Evolutionary conservation across 2,113 vertebrate species (phyloP).

Genomic region (Entomyzon cyanotis): DNA sequence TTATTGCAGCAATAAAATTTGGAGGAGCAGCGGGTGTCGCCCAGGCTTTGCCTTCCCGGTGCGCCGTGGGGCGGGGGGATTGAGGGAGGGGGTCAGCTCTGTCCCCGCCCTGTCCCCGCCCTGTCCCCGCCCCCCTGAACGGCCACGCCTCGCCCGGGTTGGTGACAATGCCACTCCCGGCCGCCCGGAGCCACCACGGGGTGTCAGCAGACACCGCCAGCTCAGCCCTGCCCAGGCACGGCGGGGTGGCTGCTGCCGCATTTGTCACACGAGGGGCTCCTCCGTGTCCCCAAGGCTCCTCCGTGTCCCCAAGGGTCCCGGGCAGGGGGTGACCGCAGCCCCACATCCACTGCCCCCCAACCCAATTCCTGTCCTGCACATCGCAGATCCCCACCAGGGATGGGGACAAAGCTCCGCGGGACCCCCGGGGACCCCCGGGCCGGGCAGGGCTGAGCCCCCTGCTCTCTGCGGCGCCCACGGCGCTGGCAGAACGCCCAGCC

Average conservation of each 20-base stretch:
- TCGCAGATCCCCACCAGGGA: rapidly evolving
- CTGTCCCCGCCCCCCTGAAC: neutral
- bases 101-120: neutral
- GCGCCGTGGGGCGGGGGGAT: no score
- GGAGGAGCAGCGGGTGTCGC: neutral
- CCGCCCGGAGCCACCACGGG: neutral
- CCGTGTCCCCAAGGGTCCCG: no score
- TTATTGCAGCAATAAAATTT: slow-evolving; percentile 53
- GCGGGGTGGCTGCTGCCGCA: no score
- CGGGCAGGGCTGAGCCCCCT: neutral
- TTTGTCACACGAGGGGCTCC: no score
- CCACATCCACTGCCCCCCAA: rapidly evolving
- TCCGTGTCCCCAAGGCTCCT: no score
- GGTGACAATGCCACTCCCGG: rapidly evolving
- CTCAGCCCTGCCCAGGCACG: neutral
- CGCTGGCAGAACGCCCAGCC: rapidly evolving
- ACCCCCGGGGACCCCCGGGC: neutral
- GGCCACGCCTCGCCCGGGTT: neutral
- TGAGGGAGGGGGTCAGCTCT: neutral
- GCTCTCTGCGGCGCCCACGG: neutral
- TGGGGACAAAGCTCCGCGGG: neutral
- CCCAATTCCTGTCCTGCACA: rapidly evolving
- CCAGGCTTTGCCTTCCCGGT: neutral
- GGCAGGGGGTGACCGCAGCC: no score
- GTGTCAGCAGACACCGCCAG: neutral